Base-by-base conservation (phyloP, 2,888 invertebrate species). In the Smittia sp. region DNA sequence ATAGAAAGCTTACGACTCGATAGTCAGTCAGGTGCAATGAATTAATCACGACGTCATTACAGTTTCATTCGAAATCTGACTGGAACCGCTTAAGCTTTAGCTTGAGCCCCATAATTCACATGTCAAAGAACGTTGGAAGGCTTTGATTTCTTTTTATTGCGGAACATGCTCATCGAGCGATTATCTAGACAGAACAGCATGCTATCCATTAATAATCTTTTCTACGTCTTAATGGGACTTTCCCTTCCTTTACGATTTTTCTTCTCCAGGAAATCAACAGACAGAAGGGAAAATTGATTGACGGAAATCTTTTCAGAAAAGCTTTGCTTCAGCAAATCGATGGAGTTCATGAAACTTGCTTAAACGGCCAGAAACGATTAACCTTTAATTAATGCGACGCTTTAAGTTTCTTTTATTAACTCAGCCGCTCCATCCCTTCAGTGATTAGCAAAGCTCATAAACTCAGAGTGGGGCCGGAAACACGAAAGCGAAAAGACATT, bases 101-200 rank as follows among this genome's bases (percentile, higher is more conserved):
- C n/a, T n/a, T n/a, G n/a, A n/a, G 39, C 39, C 52, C 69, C n/a
- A 69, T 69, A 69, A 69, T 15, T 68, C 41, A 46, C 68, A 68
- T 68, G 68, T 22, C 68, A 52, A 18, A 46, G 15, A 25, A 58
- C 65, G 13, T 32, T n/a, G 9, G 32, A 27, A 9, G n/a, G 13
- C 27, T 11, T 24, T 11, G 65, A 27, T 65, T 2, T 7, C 24
- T 65, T 25, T 62, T 62, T 25, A 62, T 25, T 27, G 65, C 7
- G 2, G 13, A 58, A 22, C 32, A 27, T 65, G 65, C 20, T 58
- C n/a, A 58, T 58, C 20, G 58, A 9, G 24, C 24, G 46, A n/a
- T 3, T 39, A 13, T 39, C 39, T 46, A 46, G n/a, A 46, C 11
- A 22, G n/a, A 58, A 18, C 18, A 58, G 18, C 22, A 22, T 58